These are phyloP conservation scores for Spondyliosoma cantharus DNA, from an alignment of 2,797 vertebrate species.

Conservation along the genomic window DNA sequence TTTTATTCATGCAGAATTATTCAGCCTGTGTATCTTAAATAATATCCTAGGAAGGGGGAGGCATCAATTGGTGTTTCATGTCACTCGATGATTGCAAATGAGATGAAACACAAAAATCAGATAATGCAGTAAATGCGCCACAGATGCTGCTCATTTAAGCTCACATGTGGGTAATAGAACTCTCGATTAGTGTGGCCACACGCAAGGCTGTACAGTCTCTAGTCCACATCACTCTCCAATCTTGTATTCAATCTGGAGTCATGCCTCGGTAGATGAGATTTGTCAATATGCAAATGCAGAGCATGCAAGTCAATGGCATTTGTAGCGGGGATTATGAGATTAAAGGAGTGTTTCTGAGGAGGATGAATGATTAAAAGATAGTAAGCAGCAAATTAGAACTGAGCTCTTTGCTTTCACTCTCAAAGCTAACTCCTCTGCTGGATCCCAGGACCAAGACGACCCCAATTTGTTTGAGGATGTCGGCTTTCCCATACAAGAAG, in stretches of 20 bases:
- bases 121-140: background rate
- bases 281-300: conserved; percentile 10
- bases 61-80: background rate
- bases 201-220: background rate
- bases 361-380: conserved; percentile 20
- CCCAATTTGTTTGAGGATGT: conserved; percentile 12
- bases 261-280: background rate
- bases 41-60: background rate
- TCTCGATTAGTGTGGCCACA: background rate
- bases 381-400: conserved; percentile 8
- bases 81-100: background rate
- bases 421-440: conserved; percentile 56
- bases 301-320: background rate
- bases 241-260: background rate
- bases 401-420: conserved; percentile 26
- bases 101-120: background rate
- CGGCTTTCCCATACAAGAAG: conserved; percentile 52
- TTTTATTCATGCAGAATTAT: conserved; percentile 32
- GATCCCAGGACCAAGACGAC: conserved; percentile 62
- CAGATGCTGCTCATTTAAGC: background rate
- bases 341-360: conserved; percentile 24
- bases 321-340: conserved; percentile 34
- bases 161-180: background rate
- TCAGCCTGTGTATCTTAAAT: conserved; percentile 18
- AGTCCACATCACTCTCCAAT: background rate